A percentile compares a stretch with the other conserved stretches of the same genome.
phyloP scores from a whole-genome alignment of 2,113 vertebrate species.

The Periophthalmus modestus region DNA sequence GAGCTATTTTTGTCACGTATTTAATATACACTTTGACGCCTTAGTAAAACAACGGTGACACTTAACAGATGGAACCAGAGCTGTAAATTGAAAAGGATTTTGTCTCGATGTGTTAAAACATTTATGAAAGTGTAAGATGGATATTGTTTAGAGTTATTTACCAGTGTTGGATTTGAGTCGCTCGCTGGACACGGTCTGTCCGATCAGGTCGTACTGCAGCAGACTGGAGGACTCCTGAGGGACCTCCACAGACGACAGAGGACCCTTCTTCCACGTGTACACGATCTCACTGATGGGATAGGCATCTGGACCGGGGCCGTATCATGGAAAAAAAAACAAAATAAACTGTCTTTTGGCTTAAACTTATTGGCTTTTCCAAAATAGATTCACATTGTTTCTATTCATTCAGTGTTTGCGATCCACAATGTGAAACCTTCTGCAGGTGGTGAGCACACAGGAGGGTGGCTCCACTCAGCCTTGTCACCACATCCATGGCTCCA shows the following conservation, averaged over 20 bases:
- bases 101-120: background rate
- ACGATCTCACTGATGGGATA: slow-evolving; percentile 83
- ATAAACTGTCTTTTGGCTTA: background rate
- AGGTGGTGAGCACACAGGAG: too few relatives aligned
- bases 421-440: too few relatives aligned
- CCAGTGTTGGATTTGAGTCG: slow-evolving; percentile 81
- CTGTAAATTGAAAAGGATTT: background rate
- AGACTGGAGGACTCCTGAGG: slow-evolving; percentile 82
- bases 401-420: too few relatives aligned
- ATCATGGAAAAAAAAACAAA: background rate
- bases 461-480: too few relatives aligned
- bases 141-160: slow-evolving; percentile 23
- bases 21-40: background rate
- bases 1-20: background rate
- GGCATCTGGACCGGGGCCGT: slow-evolving; percentile 67
- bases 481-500: too few relatives aligned
- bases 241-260: slow-evolving; percentile 80
- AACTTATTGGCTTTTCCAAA: too few relatives aligned
- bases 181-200: slow-evolving; percentile 82
- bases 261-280: slow-evolving; percentile 85
- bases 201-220: slow-evolving; percentile 83
- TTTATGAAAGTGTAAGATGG: background rate
- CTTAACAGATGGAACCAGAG: slow-evolving; percentile 4
- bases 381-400: too few relatives aligned
- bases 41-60: background rate